phyloP scores from a whole-genome alignment of 2,113 vertebrate genomes.

The Odocoileus hemionus region DNA sequence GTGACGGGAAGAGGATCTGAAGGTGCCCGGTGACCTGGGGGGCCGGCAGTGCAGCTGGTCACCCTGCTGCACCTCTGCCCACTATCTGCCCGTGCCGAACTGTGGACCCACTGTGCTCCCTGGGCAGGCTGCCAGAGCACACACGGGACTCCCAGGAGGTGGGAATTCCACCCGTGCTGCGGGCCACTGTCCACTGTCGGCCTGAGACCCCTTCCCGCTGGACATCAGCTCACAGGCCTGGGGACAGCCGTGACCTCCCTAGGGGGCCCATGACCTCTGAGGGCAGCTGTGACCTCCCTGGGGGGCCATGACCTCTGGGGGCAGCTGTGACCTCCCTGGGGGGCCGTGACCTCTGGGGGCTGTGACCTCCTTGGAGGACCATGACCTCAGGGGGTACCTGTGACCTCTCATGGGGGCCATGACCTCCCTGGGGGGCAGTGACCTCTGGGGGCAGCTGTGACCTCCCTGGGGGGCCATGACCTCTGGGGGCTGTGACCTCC shows the following conservation, averaged over 20 bases:
- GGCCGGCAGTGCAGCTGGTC: too few relatives aligned
- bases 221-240: neutral
- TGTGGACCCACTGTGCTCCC: neutral
- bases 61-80: neutral
- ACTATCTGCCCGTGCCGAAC: too few relatives aligned
- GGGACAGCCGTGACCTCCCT: neutral
- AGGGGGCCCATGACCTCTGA: accelerated
- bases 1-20: too few relatives aligned
- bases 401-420: too few relatives aligned
- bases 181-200: neutral
- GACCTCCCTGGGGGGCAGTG: too few relatives aligned
- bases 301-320: neutral
- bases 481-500: too few relatives aligned
- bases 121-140: neutral
- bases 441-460: too few relatives aligned
- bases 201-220: neutral
- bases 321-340: accelerated
- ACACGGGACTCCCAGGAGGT: accelerated
- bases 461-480: too few relatives aligned
- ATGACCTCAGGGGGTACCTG: too few relatives aligned
- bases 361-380: too few relatives aligned
- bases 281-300: accelerated
- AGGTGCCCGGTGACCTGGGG: neutral
- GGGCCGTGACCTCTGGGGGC: too few relatives aligned
- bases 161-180: neutral